Base-by-base conservation (phyloP, 2,113 vertebrate species). In the Phoxinus phoxinus region DNA sequence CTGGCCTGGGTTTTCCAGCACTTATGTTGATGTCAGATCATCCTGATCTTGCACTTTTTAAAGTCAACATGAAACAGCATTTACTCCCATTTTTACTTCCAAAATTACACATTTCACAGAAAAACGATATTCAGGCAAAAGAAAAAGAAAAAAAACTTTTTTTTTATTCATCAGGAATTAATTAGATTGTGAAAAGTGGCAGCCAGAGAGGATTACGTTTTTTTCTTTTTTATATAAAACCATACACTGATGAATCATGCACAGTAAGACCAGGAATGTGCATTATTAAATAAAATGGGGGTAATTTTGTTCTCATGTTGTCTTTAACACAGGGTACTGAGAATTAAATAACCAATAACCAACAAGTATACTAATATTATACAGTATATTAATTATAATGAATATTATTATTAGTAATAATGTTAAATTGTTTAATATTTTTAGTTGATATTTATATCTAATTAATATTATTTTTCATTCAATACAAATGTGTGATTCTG, bases 271-370 rank as follows among this genome's bases (percentile, higher is more conserved):
- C 25, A 9, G 21, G 21, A 30, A 30, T 27, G 48, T 76, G 32
- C 21, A 3, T 51, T 76, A 30, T n/a, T 21, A 53, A 30, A 10
- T 51, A 53, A 76, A 74, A 74, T 74, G 41, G 72, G 44, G 44
- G 13, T 4, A 76, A 13, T 48, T 81, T 81, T 63, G 79, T 67
- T 81, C 65, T 81, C 79, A 81, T 81, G 79, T 67, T 81, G 59
- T 32, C 59, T 48, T 67, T 81, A 81, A 81, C n/a, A 48, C 9
- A 30, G 21, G 53, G 12, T 59, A 78, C 56, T 78, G 23, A 79
- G 3, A 37, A 21, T 21, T 21, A 56, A 56, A 56, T 56, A 53
- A 59, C 2, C 48, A 58, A 58, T 58, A 53, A 44, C 9, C 41
- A 11, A 41, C 5, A 61, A 58, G 37, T 61, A 5, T 61, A 58